These are phyloP conservation scores for Pseudococcus jackbeardsleyi DNA, from an alignment of 2,888 invertebrate species.

Conservation along the genomic window DNA sequence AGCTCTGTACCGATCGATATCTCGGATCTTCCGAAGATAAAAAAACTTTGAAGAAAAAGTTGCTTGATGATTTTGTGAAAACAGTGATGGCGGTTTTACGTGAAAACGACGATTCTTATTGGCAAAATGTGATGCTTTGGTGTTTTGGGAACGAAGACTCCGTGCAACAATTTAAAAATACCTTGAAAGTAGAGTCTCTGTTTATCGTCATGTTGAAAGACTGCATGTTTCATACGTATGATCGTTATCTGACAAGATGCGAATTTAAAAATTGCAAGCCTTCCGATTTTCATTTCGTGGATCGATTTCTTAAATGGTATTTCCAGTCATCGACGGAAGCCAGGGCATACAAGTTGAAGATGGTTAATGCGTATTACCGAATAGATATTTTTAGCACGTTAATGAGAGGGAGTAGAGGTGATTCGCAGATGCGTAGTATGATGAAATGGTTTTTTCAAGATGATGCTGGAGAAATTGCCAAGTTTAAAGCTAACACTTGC, in stretches of 20 bases:
- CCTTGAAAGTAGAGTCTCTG: background rate
- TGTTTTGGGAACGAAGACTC: background rate
- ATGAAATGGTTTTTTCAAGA: too few species aligned
- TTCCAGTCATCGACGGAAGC: too few species aligned
- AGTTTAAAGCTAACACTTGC: too few species aligned
- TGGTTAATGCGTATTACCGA: too few species aligned
- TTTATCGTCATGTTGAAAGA: background rate
- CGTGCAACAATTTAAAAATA: background rate
- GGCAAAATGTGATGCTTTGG: background rate
- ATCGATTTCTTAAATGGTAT: too few species aligned
- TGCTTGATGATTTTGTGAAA: background rate
- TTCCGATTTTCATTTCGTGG: too few species aligned
- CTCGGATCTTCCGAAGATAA: background rate
- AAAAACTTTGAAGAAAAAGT: background rate
- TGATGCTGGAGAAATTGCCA: too few species aligned
- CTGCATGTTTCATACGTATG: background rate
- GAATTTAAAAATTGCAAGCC: background rate
- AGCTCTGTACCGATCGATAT: background rate
- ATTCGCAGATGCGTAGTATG: too few species aligned
- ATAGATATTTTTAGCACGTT: too few species aligned
- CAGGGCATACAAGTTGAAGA: too few species aligned
- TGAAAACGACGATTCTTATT: background rate
- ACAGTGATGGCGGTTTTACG: background rate
- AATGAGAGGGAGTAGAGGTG: too few species aligned
- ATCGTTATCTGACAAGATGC: background rate